Evolutionary conservation across 2,113 vertebrate genomes (phyloP), one percentile per base, ranked within the genome.

Genomic region (Uria lomvia): DNA sequence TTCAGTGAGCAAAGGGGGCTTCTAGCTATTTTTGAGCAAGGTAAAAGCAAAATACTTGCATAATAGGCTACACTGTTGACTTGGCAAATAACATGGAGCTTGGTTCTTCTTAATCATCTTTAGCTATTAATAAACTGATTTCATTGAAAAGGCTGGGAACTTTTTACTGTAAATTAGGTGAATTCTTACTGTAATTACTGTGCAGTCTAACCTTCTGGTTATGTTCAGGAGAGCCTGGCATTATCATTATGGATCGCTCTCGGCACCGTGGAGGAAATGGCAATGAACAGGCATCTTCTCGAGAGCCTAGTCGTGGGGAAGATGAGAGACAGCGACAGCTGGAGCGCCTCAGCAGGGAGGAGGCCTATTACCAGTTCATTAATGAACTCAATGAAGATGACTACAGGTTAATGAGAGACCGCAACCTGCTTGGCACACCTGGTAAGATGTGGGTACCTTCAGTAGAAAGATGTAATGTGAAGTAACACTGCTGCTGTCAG

Each of bases 311-410:
- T 40, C 95, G 16, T 2, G 78, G 66, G 10, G 97, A 96, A 97
- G 98, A 98, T 84, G 99, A 99, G 97, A 98, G 99, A 62, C 98
- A 98, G 65, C 98, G 99, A 89, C 99, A 99, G 97, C 98, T 99
- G 96, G 99, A 99, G 92, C 99, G 99, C 92, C 99, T 99, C 95
- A 98, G 98, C 17, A 98, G 99, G 97, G 99, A 99, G 98, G 99
- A 99, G 97, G 99, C 99, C 21, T 99, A 99, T 97, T 99, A 99
- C 91, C 99, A 99, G 95, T 99, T 99, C 94, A 99, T 99, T 95
- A 99, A 99, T 93, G 99, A 99, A 36, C 97, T 99, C 85, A 99
- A 93, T 78, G 99, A 99, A 84, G 99, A 99, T 89, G 99, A 99
- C 92, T 99, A 99, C 94, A 98, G 99, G 62, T 96, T 99, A 58